Conservation (phyloP, 2,113 vertebrate species). For the Haliaeetus leucogaster region DNA sequence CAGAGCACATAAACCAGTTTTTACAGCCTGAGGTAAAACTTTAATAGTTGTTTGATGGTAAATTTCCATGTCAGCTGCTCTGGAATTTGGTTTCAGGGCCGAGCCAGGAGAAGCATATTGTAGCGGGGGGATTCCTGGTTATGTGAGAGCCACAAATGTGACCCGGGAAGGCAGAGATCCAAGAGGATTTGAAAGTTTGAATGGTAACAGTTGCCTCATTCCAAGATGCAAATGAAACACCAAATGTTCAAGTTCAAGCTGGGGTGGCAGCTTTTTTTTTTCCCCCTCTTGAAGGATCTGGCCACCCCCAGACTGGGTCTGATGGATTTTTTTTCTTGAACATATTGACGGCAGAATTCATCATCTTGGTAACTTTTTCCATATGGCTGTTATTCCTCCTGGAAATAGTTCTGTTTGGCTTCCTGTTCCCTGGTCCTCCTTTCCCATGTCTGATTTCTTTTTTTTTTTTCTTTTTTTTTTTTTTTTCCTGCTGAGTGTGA, state of each 20-base stretch:
- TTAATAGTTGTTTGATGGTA: conserved; percentile 53
- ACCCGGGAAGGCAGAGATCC: conserved; percentile 53
- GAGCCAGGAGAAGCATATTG: conserved; percentile 65
- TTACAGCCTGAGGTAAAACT: conserved; percentile 47
- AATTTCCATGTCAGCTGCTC: conserved; percentile 66
- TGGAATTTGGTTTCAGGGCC: conserved; percentile 44
- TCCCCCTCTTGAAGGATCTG: conserved; percentile 4
- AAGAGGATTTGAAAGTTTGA: conserved; percentile 36
- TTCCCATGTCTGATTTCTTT: not conserved
- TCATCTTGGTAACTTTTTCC: conserved; percentile 64
- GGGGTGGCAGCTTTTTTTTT: conserved; percentile 36
- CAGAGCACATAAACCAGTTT: not conserved
- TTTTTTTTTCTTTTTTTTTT: too few species aligned
- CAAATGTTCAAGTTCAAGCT: conserved; percentile 66
- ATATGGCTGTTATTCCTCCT: conserved; percentile 60
- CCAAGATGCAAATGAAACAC: conserved; percentile 64
- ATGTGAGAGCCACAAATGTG: conserved; percentile 66
- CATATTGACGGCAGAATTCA: conserved; percentile 66
- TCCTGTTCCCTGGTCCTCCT: conserved; percentile 33
- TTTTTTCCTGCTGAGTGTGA: not conserved
- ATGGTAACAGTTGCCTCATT: conserved; percentile 53
- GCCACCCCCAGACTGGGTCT: conserved; percentile 59
- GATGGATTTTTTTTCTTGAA: conserved; percentile 55
- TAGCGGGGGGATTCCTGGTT: conserved; percentile 63
- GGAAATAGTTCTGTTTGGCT: conserved; percentile 57